phyloP scores from a whole-genome alignment of 1,140 invertebrate genomes.

The Rhizoglyphus robini region DNA sequence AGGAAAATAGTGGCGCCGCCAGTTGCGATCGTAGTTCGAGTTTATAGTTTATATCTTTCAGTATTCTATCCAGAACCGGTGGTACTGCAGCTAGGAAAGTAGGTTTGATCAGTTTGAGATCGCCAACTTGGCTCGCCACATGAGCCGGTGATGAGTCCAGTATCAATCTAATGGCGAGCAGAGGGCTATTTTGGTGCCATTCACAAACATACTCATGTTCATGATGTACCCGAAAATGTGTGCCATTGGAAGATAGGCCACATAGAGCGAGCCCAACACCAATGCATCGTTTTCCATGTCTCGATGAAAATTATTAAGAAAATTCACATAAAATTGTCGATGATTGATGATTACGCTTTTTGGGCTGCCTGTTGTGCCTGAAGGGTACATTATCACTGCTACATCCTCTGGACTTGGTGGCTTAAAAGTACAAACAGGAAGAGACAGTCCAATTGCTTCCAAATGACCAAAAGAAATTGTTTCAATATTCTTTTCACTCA shows the following conservation, averaged over 20 bases:
- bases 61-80: slow-evolving; percentile 35
- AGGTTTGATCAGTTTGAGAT: slow-evolving; percentile 41
- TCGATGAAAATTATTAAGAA: slow-evolving; percentile 70
- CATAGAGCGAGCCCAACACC: slow-evolving; percentile 47
- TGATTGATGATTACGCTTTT: slow-evolving; percentile 29
- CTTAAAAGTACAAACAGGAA: too few species aligned
- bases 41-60: slow-evolving; percentile 40
- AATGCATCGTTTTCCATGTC: slow-evolving; percentile 36
- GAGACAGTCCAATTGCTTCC: too few species aligned
- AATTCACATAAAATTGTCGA: slow-evolving; percentile 39
- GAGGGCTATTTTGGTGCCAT: slow-evolving; percentile 81
- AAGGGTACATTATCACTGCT: slow-evolving; percentile 29
- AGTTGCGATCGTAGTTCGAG: slow-evolving; percentile 27
- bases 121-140: slow-evolving; percentile 28
- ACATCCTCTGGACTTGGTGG: slow-evolving; percentile 31
- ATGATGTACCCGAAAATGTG: slow-evolving; percentile 81
- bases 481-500: neutral
- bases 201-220: slow-evolving; percentile 10
- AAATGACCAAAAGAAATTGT: neutral
- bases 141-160: slow-evolving; percentile 52
- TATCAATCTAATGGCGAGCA: slow-evolving; percentile 86
- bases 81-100: slow-evolving; percentile 91
- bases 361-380: slow-evolving; percentile 29
- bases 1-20: slow-evolving; percentile 17
- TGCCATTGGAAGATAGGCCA: slow-evolving; percentile 90